Conservation (phyloP, 2,888 invertebrate genomes). For the Boloria euphrosyne region DNA sequence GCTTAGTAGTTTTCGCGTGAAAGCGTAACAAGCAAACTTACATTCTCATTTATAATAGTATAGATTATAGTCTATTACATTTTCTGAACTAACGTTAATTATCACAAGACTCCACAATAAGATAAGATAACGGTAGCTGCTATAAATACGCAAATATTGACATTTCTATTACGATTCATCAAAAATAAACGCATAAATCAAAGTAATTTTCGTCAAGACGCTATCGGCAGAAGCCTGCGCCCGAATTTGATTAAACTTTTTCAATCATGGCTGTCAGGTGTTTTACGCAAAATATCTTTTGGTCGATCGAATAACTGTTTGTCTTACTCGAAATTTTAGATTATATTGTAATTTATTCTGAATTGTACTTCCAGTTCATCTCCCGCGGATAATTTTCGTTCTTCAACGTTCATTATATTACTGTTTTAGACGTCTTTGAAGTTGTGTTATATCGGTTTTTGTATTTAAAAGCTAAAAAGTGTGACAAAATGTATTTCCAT, state of each 20-base stretch:
- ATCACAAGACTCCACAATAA: too few relatives aligned
- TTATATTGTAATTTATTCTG: slow-evolving; percentile 13
- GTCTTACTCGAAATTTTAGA: slow-evolving; percentile 17
- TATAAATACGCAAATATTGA: background rate
- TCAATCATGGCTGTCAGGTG: slow-evolving; percentile 25
- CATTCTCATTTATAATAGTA: too few relatives aligned
- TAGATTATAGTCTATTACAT: too few relatives aligned
- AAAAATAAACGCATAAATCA: slow-evolving; percentile 18
- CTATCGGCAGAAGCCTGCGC: slow-evolving; percentile 23
- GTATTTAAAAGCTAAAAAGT: too few relatives aligned
- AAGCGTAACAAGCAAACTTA: too few relatives aligned
- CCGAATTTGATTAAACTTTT: slow-evolving; percentile 26
- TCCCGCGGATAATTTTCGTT: background rate
- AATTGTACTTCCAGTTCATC: background rate
- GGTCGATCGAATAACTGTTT: slow-evolving; percentile 16
- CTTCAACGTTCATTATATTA: background rate
- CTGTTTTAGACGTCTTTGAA: background rate
- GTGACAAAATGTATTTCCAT: too few relatives aligned
- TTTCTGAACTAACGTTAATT: too few relatives aligned
- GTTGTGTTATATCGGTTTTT: too few relatives aligned
- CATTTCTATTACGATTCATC: background rate
- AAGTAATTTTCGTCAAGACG: slow-evolving; percentile 17
- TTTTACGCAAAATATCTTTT: slow-evolving; percentile 21
- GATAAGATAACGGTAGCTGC: background rate
- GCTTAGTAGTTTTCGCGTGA: too few relatives aligned